Base-by-base conservation (phyloP, 2,113 vertebrate species). In the Picathartes gymnocephalus region DNA sequence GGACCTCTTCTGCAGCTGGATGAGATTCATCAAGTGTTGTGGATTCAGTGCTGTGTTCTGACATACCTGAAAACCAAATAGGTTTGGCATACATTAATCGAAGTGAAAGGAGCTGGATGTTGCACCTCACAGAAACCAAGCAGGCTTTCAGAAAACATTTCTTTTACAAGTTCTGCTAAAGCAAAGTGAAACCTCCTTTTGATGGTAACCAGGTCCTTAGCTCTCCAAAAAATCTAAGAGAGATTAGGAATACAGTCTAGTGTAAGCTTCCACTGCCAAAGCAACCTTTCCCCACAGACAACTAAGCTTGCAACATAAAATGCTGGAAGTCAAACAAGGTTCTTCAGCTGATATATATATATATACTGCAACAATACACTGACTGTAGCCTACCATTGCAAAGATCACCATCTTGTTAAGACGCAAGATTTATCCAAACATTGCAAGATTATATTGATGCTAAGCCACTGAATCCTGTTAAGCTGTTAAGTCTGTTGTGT, bases 21-120 rank as follows among this genome's bases (percentile, higher is more conserved):
- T 95, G 95, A 95, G 92, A 93, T 33, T 93, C 96, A 97, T 92
- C 95, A 81, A 97, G 91, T 97, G 88, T n/a, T 96, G 97, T 62
- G 87, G 96, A 69, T 84, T 96, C 97, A 93, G 13, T 96, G 96
- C 71, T 95, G 96, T 79, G 93, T 83, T 96, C 97, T 97, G 98
- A 98, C 98, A 98, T 97, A 97, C 96, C 97, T 98, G 97, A 95
- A 98, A 98, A 97, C 81, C 93, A 97, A 98, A 98, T 89, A 97
- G 91, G 93, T 96, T 97, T 81, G 88, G 94, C 80, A 95, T 77
- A 91, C 42, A 95, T 96, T 97, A 97, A 97, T 93, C 45, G 24
- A 70, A n/a, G 35, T 54, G 92, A 76, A 77, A 81, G 60, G 66
- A 91, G 71, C 11, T 61, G 47, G 35, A 50, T 7, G 11, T 5